Evolutionary conservation across 2,888 invertebrate species (phyloP).

Genomic region (Nemotelus nigrinus): DNA sequence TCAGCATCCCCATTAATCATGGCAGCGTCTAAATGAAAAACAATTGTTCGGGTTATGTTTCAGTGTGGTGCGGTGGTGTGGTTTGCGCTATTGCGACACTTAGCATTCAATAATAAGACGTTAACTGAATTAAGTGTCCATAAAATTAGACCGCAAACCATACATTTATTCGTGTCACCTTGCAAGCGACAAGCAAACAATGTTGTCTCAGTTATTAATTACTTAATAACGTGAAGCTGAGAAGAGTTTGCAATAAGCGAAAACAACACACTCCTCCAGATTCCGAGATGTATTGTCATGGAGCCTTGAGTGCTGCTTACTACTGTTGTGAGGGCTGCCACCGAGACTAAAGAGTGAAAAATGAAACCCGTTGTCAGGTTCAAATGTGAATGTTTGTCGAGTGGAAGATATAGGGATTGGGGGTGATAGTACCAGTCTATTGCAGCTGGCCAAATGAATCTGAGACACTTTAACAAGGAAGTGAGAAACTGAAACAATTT

Average conservation of each 20-base stretch:
- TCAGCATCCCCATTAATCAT: constrained; percentile 26
- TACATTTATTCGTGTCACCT: constrained; percentile 39
- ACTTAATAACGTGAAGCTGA: constrained; percentile 27
- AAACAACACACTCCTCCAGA: not conserved
- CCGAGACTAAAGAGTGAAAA: constrained; percentile 19
- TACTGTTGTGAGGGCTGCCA: not conserved
- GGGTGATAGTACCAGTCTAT: too few species aligned
- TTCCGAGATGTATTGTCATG: not conserved
- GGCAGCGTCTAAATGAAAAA: constrained; percentile 26
- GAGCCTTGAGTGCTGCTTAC: not conserved
- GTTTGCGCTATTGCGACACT: constrained; percentile 32
- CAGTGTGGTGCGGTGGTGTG: constrained; percentile 4
- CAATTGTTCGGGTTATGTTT: constrained; percentile 20
- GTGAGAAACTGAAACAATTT: too few species aligned
- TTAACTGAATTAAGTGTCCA: constrained; percentile 41
- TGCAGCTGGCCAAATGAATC: too few species aligned
- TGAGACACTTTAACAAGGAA: too few species aligned
- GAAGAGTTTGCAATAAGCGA: not conserved
- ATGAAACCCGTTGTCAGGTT: not conserved
- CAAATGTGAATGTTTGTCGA: constrained; percentile 11
- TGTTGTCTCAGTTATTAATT: constrained; percentile 39
- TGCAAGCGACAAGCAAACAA: constrained; percentile 13
- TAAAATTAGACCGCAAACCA: constrained; percentile 39
- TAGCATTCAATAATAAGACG: constrained; percentile 40
- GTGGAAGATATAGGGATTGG: too few species aligned